Percentiles rank a stretch among this genome's conserved stretches.
phyloP scores from a whole-genome alignment of 1,140 invertebrate genomes.

The Nebria ingens region DNA sequence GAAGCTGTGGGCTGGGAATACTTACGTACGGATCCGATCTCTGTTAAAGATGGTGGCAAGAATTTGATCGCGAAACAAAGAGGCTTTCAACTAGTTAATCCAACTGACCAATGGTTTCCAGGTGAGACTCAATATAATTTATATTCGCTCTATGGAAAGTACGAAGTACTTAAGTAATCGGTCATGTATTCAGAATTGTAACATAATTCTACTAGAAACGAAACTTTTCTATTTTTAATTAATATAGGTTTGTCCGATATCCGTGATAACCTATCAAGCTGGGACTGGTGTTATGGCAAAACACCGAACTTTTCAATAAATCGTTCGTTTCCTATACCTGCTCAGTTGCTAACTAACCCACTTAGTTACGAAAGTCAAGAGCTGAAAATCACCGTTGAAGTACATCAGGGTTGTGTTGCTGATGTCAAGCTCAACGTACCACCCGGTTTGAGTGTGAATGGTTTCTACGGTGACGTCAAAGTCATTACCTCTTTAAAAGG shows the following conservation, averaged over 20 bases:
- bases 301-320: conserved; percentile 71
- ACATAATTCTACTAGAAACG: too few species aligned
- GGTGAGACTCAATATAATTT: conserved; percentile 41
- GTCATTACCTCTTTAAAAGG: conserved; percentile 27
- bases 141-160: too few species aligned
- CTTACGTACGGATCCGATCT: conserved; percentile 55
- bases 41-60: conserved; percentile 55
- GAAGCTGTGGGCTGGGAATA: conserved; percentile 72
- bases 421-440: conserved; percentile 28
- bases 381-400: conserved; percentile 27
- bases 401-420: conserved; percentile 26
- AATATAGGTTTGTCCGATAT: conserved; percentile 53
- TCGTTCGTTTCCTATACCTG: conserved; percentile 25
- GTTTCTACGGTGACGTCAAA: conserved; percentile 27
- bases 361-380: conserved; percentile 14
- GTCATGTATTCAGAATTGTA: too few species aligned
- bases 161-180: too few species aligned
- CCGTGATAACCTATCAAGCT: conserved; percentile 55
- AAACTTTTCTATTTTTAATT: background rate
- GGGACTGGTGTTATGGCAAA: conserved; percentile 84
- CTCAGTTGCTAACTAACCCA: conserved; percentile 12
- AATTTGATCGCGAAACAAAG: conserved; percentile 55
- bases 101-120: conserved; percentile 76
- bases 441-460: conserved; percentile 22
- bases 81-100: conserved; percentile 77